Evolutionary conservation across 2,797 vertebrate species (phyloP).

Genomic region (Leucoraja ocellata): DNA sequence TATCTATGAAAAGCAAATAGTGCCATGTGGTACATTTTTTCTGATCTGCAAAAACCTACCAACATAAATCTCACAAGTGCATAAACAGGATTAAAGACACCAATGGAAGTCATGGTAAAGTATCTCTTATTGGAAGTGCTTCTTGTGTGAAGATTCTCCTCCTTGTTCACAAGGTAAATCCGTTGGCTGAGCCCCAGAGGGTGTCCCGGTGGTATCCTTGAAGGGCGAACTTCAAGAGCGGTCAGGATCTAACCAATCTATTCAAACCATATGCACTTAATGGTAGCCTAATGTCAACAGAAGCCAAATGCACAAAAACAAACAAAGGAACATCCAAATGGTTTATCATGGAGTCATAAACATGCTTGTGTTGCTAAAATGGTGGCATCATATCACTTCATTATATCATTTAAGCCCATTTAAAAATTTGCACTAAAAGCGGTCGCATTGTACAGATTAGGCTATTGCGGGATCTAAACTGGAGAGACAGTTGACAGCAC

Average conservation of each 20-base stretch:
- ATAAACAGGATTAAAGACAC: not conserved
- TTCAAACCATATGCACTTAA: conserved; percentile 28
- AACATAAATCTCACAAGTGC: not conserved
- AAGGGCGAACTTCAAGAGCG: not conserved
- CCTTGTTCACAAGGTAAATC: not conserved
- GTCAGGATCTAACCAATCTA: conserved; percentile 26
- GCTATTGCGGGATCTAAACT: not conserved
- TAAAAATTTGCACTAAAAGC: not conserved
- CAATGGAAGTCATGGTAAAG: not conserved
- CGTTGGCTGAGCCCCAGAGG: not conserved
- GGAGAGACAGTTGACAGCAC: too few species aligned
- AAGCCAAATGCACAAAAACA: not conserved
- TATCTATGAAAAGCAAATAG: conserved; percentile 12
- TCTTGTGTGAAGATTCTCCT: not conserved
- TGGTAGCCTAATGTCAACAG: conserved; percentile 35
- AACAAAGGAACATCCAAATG: conserved; percentile 2
- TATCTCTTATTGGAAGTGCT: not conserved
- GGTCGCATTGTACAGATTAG: not conserved
- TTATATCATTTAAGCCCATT: conserved; percentile 16
- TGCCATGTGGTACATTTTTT: conserved; percentile 19
- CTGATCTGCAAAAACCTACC: not conserved
- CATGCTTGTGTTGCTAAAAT: conserved; percentile 5
- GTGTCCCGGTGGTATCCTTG: not conserved
- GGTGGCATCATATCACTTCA: conserved; percentile 4
- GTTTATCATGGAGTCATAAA: conserved; percentile 24